A percentile compares a stretch with the other conserved stretches of the same genome.
These are phyloP conservation scores for Hyphantria cunea DNA, from an alignment of 1,140 invertebrate species.

Conservation along the genomic window DNA sequence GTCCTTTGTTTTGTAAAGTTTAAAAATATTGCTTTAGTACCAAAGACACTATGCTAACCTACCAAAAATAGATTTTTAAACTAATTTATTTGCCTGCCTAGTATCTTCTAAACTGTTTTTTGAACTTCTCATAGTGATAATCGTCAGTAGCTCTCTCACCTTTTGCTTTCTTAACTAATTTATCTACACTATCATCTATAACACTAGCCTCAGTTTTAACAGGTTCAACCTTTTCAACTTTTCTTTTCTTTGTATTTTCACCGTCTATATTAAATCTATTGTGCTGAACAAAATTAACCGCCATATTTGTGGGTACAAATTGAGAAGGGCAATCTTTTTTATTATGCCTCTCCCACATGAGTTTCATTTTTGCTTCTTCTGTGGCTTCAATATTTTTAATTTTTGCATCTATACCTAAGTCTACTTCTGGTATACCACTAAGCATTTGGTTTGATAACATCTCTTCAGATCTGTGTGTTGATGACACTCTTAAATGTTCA, in stretches of 20 bases:
- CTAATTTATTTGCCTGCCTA: constrained; percentile 64
- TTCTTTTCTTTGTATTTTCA: constrained; percentile 77
- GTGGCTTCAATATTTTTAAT: constrained; percentile 99
- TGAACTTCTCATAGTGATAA: constrained; percentile 98
- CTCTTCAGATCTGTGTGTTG: constrained; percentile 95
- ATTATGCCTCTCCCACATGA: constrained; percentile 93
- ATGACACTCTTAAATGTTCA: constrained; percentile 92
- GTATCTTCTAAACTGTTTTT: constrained; percentile 97
- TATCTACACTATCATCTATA: constrained; percentile 80
- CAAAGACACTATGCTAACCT: no score
- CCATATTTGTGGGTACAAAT: constrained; percentile 98
- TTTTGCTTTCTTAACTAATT: constrained; percentile 86
- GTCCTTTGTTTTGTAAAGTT: no score
- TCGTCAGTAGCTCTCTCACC: constrained; percentile 97
- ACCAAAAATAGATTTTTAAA: no score
- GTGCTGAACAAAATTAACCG: constrained; percentile 98
- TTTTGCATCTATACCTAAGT: constrained; percentile 98
- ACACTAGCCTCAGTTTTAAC: constrained; percentile 73
- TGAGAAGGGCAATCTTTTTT: constrained; percentile 97
- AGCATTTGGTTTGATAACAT: constrained; percentile 99
- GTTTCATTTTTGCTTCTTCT: constrained; percentile 97
- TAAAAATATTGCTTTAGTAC: no score
- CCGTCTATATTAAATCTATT: constrained; percentile 84
- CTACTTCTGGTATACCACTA: constrained; percentile 99
- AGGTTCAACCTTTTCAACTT: constrained; percentile 80